phyloP scores from a whole-genome alignment of 2,888 invertebrate genomes.

The Neoascia interrupta region DNA sequence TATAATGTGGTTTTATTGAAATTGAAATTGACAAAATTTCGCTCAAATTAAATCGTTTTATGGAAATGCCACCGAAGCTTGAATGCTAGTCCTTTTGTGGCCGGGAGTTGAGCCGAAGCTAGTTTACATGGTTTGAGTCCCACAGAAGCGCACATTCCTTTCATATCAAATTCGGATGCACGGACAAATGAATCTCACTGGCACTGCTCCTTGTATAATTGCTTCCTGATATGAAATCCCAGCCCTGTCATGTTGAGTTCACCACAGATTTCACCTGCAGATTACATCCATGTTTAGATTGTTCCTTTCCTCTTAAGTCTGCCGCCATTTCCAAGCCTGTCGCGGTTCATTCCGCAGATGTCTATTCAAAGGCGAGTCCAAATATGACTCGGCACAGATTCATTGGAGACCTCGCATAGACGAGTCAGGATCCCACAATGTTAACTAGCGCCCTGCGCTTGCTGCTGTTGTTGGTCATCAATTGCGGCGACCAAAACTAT shows the following conservation, averaged over 20 bases:
- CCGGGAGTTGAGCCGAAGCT: too few species aligned
- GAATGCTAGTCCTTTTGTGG: too few species aligned
- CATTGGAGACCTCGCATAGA: constrained; percentile 55
- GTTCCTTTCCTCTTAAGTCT: constrained; percentile 20
- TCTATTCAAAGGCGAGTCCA: constrained; percentile 52
- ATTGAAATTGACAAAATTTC: constrained; percentile 9
- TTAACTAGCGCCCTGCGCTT: constrained; percentile 33
- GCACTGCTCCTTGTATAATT: constrained; percentile 34
- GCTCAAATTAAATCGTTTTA: too few species aligned
- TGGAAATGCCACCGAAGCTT: too few species aligned
- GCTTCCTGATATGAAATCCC: constrained; percentile 13
- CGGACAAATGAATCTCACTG: not conserved
- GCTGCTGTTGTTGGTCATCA: constrained; percentile 24
- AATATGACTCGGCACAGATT: constrained; percentile 66
- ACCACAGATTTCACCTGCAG: constrained; percentile 55
- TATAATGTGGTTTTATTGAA: constrained; percentile 5
- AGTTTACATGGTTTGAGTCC: too few species aligned
- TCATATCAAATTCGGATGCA: too few species aligned
- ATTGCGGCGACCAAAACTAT: too few species aligned
- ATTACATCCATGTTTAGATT: constrained; percentile 37
- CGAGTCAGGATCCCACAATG: constrained; percentile 43
- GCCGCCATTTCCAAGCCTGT: constrained; percentile 39
- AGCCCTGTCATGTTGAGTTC: constrained; percentile 45
- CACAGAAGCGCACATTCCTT: too few species aligned
- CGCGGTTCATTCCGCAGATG: constrained; percentile 10